phyloP scores from a whole-genome alignment of 2,113 vertebrate species.

The Spermophilus dauricus region DNA sequence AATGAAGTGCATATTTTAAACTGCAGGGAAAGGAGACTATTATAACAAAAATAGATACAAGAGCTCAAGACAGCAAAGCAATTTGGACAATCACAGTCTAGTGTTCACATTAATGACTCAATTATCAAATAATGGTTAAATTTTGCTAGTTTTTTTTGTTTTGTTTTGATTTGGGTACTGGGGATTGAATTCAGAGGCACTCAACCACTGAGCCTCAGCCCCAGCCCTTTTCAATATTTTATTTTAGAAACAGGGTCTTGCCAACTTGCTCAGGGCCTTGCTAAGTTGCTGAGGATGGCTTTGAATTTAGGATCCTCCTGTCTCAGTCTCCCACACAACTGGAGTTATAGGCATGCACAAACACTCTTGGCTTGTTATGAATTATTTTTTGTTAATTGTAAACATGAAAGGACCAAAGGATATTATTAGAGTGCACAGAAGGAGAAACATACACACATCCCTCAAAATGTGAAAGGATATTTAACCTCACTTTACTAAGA shows the following conservation, averaged over 20 bases:
- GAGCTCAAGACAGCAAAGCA: slow-evolving; percentile 12
- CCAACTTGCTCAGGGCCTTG: no score
- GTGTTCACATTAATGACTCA: background rate
- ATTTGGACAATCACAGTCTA: background rate
- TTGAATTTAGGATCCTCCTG: no score
- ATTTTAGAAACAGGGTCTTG: no score
- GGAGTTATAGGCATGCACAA: no score
- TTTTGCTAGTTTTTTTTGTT: background rate
- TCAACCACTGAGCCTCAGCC: no score
- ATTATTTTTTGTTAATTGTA: background rate
- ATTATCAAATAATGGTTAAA: slow-evolving; percentile 29
- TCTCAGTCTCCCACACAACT: no score
- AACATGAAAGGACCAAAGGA: background rate
- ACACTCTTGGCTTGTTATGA: no score
- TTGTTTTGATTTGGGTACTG: no score
- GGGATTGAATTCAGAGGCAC: no score
- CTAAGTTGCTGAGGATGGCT: no score
- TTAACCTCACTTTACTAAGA: background rate
- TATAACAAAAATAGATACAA: background rate
- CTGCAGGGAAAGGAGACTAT: background rate
- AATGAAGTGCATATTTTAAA: background rate
- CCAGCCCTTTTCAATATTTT: no score
- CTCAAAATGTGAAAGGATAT: background rate
- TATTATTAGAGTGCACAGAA: background rate
- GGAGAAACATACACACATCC: background rate